Evolutionary conservation across 2,797 vertebrate genomes (phyloP), one percentile per base, ranked within the genome.

Genomic region (Eremophila alpestris): DNA sequence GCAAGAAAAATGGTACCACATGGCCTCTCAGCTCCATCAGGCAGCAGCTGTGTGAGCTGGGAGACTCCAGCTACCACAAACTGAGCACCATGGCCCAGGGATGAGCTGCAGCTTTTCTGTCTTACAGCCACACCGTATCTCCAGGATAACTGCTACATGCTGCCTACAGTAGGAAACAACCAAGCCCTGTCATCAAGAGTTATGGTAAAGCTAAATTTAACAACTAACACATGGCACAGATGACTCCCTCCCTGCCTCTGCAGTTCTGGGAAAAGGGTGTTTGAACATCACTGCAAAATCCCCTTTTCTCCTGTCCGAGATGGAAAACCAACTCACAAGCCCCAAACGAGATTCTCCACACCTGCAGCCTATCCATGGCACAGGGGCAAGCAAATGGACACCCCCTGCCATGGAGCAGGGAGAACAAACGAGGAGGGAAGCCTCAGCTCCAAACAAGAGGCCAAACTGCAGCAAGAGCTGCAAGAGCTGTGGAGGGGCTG

Each of bases 141-240:
- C 76, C 85, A 88, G 74, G 77, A 90, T 93, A 94, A 94, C 87
- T 90, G 91, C 93, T 95, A 91, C 94, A 93, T 30, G 70, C 80
- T 95, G 94, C 80, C 93, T 97, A 91, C 95, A 94, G 95, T 18
- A 94, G 87, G 74, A 91, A 96, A 97, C 91, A 96, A 94, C 94
- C 91, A 49, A 88, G 60, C 77, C 89, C 89, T 96, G 95, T 96
- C 91, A 67, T 88, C 92, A 84, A 51, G 91, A 92, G 89, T 90
- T 94, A 93, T 63, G 77, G 91, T 86, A 90, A 95, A 92, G 80
- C 95, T 97, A 96, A 95, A 94, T 94, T 90, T 96, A 97, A 97
- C 91, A 90, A 56, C 89, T 86, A 93, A 93, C 94, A 95, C 93
- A 88, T 94, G 89, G 95, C 87, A 95, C 87, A 95, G 73, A 94